These are phyloP conservation scores for Triplophysa rosa DNA, from an alignment of 2,113 vertebrate genomes.

Conservation along the genomic window DNA sequence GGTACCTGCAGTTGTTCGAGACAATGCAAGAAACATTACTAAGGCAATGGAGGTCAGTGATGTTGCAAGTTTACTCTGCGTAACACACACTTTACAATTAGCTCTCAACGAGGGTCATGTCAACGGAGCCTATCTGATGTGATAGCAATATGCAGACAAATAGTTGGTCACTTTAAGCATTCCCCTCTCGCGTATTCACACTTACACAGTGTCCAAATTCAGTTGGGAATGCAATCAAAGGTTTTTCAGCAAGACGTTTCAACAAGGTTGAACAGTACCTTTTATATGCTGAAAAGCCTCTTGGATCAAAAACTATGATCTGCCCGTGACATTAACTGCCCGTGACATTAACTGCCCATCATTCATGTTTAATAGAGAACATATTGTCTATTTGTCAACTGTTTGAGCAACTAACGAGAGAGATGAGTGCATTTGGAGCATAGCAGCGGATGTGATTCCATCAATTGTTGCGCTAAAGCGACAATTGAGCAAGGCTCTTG, in stretches of 20 bases:
- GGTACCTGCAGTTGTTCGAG: constrained; percentile 24
- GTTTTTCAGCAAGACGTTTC: neutral
- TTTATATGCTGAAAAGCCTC: constrained; percentile 6
- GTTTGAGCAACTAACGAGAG: neutral
- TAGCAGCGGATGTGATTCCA: neutral
- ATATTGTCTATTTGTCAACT: neutral
- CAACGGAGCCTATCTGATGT: constrained; percentile 15
- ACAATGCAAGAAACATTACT: constrained; percentile 38
- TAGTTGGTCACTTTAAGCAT: constrained; percentile 35
- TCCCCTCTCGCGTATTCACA: neutral
- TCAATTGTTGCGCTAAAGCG: neutral
- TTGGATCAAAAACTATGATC: constrained; percentile 1
- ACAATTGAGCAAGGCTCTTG: neutral
- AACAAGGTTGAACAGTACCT: constrained; percentile 18
- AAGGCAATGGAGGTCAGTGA: constrained; percentile 14
- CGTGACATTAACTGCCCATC: too few species aligned
- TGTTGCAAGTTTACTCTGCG: constrained; percentile 10
- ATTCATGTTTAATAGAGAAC: neutral
- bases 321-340: neutral
- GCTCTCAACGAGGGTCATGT: constrained; percentile 29
- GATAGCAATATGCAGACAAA: constrained; percentile 26
- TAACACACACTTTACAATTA: constrained; percentile 34
- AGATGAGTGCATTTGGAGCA: neutral
- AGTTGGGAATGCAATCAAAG: constrained; percentile 11
- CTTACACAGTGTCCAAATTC: neutral